phyloP scores from a whole-genome alignment of 2,113 vertebrate species.

The Strix uralensis region DNA sequence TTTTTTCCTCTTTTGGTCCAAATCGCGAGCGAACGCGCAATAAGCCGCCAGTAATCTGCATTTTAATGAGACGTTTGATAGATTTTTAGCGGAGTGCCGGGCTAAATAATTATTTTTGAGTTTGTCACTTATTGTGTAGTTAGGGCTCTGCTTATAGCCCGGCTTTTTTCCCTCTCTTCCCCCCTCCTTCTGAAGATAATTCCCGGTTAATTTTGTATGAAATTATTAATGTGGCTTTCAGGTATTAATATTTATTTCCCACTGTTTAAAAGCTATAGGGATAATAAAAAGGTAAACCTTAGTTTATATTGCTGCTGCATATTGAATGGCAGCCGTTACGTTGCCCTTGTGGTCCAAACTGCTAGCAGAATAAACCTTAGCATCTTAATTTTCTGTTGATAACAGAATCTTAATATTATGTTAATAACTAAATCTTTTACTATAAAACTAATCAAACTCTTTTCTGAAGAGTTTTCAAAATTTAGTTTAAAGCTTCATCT shows the following conservation, averaged over 20 bases:
- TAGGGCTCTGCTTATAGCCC: neutral
- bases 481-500: neutral
- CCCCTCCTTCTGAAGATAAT: neutral
- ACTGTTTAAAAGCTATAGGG: neutral
- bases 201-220: neutral
- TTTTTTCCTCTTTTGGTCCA: neutral
- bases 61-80: slow-evolving; percentile 25
- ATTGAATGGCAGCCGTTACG: neutral
- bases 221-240: neutral
- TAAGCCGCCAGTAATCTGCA: slow-evolving; percentile 13
- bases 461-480: neutral
- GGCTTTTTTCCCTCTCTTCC: neutral
- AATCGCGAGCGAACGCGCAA: neutral
- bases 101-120: neutral
- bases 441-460: neutral
- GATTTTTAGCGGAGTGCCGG: neutral
- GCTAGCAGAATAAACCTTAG: neutral
- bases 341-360: neutral
- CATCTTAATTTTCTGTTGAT: neutral
- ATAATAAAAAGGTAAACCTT: neutral
- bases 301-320: neutral
- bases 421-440: neutral
- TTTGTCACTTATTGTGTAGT: neutral
- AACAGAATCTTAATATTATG: neutral
- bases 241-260: neutral